phyloP scores from a whole-genome alignment of 2,113 vertebrate genomes.

The Melanostigma gelatinosum region DNA sequence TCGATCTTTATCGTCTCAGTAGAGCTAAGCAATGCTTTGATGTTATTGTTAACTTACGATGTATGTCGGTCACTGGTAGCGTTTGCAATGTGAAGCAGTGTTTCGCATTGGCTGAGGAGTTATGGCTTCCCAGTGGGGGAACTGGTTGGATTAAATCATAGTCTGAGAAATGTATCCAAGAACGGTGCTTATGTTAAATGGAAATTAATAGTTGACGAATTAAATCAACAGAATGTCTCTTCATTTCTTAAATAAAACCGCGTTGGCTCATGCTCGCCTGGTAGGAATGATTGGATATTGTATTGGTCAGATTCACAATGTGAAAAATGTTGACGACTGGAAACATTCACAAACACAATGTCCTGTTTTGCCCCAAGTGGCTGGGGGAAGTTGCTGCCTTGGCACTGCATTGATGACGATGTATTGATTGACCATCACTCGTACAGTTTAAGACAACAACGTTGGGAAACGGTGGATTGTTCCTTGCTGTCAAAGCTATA shows the following conservation, averaged over 20 bases:
- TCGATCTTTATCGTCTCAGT: not conserved
- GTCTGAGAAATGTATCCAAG: not conserved
- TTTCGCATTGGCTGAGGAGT: not conserved
- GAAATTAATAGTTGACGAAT: not conserved
- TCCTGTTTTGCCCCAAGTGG: not conserved
- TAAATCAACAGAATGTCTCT: not conserved
- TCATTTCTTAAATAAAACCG: not conserved
- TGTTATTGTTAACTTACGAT: not conserved
- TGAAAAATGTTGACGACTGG: not conserved
- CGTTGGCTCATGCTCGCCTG: not conserved
- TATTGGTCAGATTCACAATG: not conserved
- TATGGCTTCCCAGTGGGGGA: not conserved
- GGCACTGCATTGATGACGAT: conserved; percentile 7
- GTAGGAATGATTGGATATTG: not conserved
- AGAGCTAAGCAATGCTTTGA: not conserved
- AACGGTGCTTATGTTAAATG: not conserved
- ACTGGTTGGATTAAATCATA: not conserved
- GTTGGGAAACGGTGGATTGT: conserved; percentile 46
- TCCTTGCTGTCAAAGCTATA: conserved; percentile 32
- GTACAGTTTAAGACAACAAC: not conserved
- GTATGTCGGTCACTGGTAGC: not conserved
- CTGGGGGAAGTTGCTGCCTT: not conserved
- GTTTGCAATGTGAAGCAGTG: not conserved
- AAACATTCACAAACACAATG: not conserved
- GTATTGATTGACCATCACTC: not conserved